phyloP scores from a whole-genome alignment of 2,888 invertebrate species.

The Amaurobius ferox region DNA sequence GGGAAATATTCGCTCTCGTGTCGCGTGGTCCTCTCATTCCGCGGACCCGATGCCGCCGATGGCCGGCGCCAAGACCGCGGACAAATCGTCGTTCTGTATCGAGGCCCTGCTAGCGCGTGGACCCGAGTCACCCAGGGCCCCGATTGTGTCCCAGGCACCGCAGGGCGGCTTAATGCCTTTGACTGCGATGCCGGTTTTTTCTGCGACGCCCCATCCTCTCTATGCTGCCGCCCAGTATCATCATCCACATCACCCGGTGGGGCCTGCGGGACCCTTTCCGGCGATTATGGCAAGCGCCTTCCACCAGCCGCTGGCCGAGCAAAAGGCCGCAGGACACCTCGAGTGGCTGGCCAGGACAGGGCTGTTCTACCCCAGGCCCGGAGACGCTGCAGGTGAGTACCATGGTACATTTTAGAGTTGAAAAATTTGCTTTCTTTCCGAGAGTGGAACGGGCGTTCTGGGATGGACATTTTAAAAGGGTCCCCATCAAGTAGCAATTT shows the following conservation, averaged over 20 bases:
- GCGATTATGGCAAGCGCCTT: constrained; percentile 56
- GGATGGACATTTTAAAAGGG: too few relatives aligned
- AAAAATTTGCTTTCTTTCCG: too few relatives aligned
- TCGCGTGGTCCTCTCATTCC: not conserved
- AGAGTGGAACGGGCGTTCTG: too few relatives aligned
- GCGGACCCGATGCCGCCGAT: constrained; percentile 65
- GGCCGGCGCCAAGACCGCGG: constrained; percentile 69
- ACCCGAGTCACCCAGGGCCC: constrained; percentile 32
- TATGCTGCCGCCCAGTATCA: constrained; percentile 63
- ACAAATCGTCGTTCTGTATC: constrained; percentile 71
- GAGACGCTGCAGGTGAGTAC: constrained; percentile 73
- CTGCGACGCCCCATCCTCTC: constrained; percentile 36
- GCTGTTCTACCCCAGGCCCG: constrained; percentile 74
- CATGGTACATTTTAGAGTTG: not conserved
- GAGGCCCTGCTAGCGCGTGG: constrained; percentile 73
- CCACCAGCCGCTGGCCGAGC: constrained; percentile 64
- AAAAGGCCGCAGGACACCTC: constrained; percentile 71
- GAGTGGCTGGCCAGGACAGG: constrained; percentile 74
- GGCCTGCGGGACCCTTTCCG: constrained; percentile 28
- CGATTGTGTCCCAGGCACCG: constrained; percentile 1
- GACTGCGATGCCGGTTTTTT: constrained; percentile 64
- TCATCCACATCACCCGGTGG: constrained; percentile 37
- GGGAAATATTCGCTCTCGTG: not conserved
- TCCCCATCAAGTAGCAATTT: too few relatives aligned
- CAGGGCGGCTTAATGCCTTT: constrained; percentile 33